Conservation (phyloP, 2,888 invertebrate genomes). For the Adela reaumurella region DNA sequence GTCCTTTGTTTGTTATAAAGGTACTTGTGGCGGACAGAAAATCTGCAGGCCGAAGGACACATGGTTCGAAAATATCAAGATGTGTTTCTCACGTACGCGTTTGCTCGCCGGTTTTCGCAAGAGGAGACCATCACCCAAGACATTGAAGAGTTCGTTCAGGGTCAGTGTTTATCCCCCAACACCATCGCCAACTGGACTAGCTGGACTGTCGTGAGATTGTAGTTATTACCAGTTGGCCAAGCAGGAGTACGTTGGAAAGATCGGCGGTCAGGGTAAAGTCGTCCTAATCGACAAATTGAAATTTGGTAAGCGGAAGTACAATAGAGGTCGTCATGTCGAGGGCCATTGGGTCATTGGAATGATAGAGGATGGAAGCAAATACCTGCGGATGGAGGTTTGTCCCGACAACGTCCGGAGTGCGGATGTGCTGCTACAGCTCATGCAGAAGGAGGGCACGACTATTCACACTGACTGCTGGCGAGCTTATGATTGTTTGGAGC, state of each 20-base stretch:
- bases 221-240: neutral
- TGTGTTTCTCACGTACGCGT: neutral
- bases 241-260: constrained; percentile 1
- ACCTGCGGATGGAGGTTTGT: constrained; percentile 17
- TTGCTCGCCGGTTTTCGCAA: neutral
- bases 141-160: neutral
- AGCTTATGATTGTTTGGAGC: constrained; percentile 4
- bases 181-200: neutral
- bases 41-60: neutral
- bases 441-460: neutral
- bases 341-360: constrained; percentile 15
- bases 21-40: neutral
- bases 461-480: neutral
- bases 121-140: neutral
- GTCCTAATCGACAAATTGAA: constrained; percentile 7
- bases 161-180: neutral
- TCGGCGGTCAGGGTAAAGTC: neutral
- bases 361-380: constrained; percentile 16
- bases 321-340: constrained; percentile 10
- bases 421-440: neutral
- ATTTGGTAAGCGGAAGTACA: constrained; percentile 11
- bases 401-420: constrained; percentile 7
- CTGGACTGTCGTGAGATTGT: neutral
- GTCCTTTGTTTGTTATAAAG: neutral
- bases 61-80: neutral